These are phyloP conservation scores for Hippocampus comes DNA, from an alignment of 2,113 vertebrate genomes.

Conservation along the genomic window DNA sequence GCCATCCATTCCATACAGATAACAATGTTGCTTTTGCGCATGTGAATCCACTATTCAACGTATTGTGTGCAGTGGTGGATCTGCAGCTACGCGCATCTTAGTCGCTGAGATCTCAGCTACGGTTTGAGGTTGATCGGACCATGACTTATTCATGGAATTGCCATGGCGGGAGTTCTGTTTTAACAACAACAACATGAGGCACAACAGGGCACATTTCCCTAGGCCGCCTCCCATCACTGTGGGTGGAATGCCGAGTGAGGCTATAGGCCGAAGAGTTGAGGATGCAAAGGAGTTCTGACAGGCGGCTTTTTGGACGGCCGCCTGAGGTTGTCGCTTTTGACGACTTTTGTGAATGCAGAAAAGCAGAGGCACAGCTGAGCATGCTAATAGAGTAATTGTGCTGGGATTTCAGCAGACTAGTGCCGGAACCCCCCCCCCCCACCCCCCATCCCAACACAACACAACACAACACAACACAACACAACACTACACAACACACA, in stretches of 20 bases:
- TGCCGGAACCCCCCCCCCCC: conserved; percentile 35
- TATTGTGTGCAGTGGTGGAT: too few relatives aligned
- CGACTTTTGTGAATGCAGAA: conserved; percentile 64
- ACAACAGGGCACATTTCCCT: conserved; percentile 22
- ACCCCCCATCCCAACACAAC: background rate
- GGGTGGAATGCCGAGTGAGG: conserved; percentile 46
- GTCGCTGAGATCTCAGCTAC: too few relatives aligned
- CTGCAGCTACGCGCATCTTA: too few relatives aligned
- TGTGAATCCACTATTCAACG: too few relatives aligned
- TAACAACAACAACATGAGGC: background rate
- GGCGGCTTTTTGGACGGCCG: conserved; percentile 60
- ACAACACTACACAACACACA: conserved; percentile 1
- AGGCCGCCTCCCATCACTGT: conserved; percentile 42
- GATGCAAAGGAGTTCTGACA: conserved; percentile 64
- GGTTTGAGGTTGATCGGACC: too few relatives aligned
- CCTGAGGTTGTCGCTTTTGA: conserved; percentile 65
- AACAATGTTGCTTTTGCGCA: too few relatives aligned
- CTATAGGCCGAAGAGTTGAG: conserved; percentile 31
- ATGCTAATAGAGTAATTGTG: conserved; percentile 73
- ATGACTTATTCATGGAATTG: too few relatives aligned
- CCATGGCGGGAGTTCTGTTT: too few relatives aligned
- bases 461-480: too few relatives aligned
- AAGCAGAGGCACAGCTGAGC: conserved; percentile 66
- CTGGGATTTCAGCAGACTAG: conserved; percentile 51
- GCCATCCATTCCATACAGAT: too few relatives aligned